Evolutionary conservation across 1,140 invertebrate species (phyloP).

Genomic region (Forficula auricularia): DNA sequence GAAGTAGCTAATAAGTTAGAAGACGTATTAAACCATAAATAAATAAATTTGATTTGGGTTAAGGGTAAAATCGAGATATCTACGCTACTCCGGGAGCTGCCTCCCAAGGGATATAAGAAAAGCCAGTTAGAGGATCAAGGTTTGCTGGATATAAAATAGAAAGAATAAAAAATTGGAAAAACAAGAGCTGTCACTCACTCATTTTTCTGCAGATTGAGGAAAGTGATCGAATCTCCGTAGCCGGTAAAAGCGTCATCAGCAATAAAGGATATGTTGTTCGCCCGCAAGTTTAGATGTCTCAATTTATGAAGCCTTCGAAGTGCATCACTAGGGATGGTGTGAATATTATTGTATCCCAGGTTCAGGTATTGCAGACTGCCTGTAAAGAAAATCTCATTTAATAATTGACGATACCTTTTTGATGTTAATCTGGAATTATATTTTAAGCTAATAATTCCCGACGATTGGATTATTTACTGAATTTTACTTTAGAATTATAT

Average conservation of each 20-base stretch:
- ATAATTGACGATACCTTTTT: neutral
- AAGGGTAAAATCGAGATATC: too few relatives aligned
- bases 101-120: too few relatives aligned
- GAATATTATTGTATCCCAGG: slow-evolving; percentile 68
- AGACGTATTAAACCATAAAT: too few relatives aligned
- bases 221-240: slow-evolving; percentile 79
- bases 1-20: too few relatives aligned
- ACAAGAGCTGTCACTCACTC: too few relatives aligned
- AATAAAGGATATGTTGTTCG: slow-evolving; percentile 69
- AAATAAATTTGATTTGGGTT: too few relatives aligned
- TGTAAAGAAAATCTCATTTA: slow-evolving; percentile 31
- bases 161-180: too few relatives aligned
- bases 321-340: slow-evolving; percentile 62
- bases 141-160: too few relatives aligned
- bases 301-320: slow-evolving; percentile 61
- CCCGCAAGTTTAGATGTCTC: slow-evolving; percentile 67
- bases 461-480: neutral
- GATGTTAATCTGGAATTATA: neutral
- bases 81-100: too few relatives aligned
- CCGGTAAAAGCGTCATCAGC: slow-evolving; percentile 72
- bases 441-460: neutral
- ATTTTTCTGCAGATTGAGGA: slow-evolving; percentile 79
- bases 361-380: slow-evolving; percentile 75
- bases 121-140: too few relatives aligned
- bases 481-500: neutral